Conservation (phyloP, 2,888 invertebrate species). For the Glyphotaelius pellucidus region DNA sequence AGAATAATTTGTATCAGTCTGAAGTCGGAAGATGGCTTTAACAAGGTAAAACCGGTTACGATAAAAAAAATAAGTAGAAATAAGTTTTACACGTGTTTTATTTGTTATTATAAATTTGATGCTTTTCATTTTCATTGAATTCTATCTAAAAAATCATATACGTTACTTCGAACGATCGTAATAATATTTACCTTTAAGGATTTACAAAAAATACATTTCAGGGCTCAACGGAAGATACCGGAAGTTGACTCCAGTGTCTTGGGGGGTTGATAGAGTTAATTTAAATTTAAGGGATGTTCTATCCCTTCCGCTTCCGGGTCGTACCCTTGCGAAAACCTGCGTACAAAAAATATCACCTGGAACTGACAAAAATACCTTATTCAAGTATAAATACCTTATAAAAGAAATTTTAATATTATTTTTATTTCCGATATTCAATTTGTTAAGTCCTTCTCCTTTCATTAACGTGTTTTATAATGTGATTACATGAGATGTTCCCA, state of each 20-base stretch:
- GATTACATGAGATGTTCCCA: background rate
- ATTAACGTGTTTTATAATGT: background rate
- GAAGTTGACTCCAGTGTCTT: background rate
- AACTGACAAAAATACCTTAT: background rate
- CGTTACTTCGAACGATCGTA: background rate
- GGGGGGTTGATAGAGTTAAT: constrained; percentile 7
- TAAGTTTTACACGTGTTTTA: too few species aligned
- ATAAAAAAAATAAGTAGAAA: too few species aligned
- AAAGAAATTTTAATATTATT: too few species aligned
- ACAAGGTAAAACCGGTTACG: too few species aligned
- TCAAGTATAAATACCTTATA: background rate
- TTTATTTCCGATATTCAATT: background rate
- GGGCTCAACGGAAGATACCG: background rate
- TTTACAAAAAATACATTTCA: background rate
- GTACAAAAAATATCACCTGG: background rate
- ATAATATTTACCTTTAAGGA: background rate
- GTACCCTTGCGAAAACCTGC: background rate
- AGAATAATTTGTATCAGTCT: too few species aligned
- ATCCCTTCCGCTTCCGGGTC: background rate
- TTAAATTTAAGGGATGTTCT: background rate
- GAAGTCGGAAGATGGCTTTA: too few species aligned
- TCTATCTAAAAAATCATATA: background rate
- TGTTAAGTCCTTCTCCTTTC: background rate
- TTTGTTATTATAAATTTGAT: too few species aligned
- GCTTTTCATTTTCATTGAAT: background rate